These are phyloP conservation scores for Stegostoma tigrinum DNA, from an alignment of 2,113 vertebrate genomes.

Conservation along the genomic window DNA sequence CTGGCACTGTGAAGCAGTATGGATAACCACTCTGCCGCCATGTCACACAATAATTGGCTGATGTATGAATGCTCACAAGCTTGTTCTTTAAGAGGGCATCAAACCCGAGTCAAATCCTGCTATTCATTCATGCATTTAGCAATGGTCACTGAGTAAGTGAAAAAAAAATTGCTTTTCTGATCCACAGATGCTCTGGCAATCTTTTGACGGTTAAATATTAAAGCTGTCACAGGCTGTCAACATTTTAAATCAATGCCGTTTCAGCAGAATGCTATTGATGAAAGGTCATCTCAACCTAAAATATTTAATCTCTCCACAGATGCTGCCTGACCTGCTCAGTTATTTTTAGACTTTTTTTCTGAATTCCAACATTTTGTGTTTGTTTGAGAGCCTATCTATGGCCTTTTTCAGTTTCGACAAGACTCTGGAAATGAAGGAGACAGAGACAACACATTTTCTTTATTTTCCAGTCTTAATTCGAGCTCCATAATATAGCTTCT, in stretches of 20 bases:
- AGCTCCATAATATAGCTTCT: not conserved
- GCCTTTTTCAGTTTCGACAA: not conserved
- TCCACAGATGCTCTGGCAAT: not conserved
- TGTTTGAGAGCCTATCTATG: not conserved
- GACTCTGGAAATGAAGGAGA: not conserved
- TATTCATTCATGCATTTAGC: not conserved
- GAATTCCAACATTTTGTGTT: too few species aligned
- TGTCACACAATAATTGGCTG: too few species aligned
- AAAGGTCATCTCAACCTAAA: too few species aligned
- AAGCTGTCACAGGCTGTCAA: too few species aligned
- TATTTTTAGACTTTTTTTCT: too few species aligned
- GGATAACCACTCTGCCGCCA: too few species aligned
- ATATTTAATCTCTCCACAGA: too few species aligned
- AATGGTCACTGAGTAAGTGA: not conserved
- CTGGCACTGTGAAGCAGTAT: too few species aligned
- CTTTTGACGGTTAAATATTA: too few species aligned
- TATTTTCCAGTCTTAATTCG: not conserved
- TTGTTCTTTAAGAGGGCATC: not conserved
- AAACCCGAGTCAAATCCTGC: not conserved
- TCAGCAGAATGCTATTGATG: too few species aligned
- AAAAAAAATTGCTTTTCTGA: not conserved
- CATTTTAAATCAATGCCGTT: too few species aligned
- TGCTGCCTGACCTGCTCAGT: too few species aligned
- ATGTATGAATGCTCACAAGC: not conserved
- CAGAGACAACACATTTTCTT: not conserved